Evolutionary conservation across 2,888 invertebrate species (phyloP), one percentile per base, ranked within the genome.

Genomic region (Morpho helenor): DNA sequence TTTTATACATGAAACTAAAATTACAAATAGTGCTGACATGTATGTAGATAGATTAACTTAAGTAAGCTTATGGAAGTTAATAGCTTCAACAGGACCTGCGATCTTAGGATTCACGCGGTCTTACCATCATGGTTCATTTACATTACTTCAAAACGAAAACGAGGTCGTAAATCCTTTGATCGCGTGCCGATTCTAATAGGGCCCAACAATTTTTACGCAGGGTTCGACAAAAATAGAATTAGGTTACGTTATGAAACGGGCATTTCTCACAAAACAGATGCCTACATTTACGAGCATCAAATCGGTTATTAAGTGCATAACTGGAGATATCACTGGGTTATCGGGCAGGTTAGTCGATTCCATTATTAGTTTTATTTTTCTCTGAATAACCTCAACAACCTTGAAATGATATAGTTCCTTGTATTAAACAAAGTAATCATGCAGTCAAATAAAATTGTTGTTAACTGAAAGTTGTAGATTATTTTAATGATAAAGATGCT

Each of bases 201-300:
- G 31, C 31, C 31, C 31, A 5, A 23, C 65, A 68, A 62, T 57
- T 66, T 59, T 45, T 39, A 42, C 55, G 48, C 48, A 57, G 31
- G 31, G 56, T 51, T 64, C 65, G 57, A 72, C 70, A 52, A n/a
- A 42, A 52, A 61, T 61, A 61, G 63, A 31, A 31, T 31, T 31
- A 5, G 61, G 60, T 60, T 63, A 43, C 48, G 44, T 48, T 59
- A 49, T 48, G 51, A 59, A 56, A 8, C 22, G 44, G 42, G 43
- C 51, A 52, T 57, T 41, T 31, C 40, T 51, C 52, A 76, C 62
- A 65, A 70, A 80, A 71, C 85, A 85, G 82, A 85, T 79, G 79
- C 73, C 71, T 63, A 56, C 56, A 64, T 75, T 82, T 78, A 82
- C 78, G 78, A 75, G 64, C 76, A 77, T 73, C 73, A 68, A 83